Conservation (phyloP, 1,140 invertebrate species). For the Dinoponera quadriceps region DNA sequence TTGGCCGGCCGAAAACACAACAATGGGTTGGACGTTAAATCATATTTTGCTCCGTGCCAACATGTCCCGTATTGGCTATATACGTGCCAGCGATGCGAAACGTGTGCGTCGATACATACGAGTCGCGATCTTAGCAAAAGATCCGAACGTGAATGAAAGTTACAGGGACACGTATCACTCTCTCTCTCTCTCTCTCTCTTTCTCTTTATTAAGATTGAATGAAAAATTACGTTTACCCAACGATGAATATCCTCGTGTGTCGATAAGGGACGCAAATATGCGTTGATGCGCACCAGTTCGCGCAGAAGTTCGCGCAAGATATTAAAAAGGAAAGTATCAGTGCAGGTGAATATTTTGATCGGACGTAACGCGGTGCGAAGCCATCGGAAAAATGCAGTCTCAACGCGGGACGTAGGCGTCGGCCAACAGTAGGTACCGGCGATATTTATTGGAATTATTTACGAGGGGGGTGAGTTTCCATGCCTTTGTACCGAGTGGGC, state of each 20-base stretch:
- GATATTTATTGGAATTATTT: slow-evolving; percentile 72
- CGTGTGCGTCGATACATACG: background rate
- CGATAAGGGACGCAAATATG: background rate
- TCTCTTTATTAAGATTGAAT: background rate
- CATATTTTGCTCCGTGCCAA: slow-evolving; percentile 37
- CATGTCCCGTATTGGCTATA: slow-evolving; percentile 2
- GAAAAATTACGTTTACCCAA: background rate
- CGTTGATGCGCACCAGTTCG: background rate
- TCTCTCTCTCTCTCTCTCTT: no score
- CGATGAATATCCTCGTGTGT: background rate
- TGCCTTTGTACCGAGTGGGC: slow-evolving; percentile 66
- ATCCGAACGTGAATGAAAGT: background rate
- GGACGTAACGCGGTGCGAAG: slow-evolving; percentile 4
- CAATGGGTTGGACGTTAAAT: slow-evolving; percentile 32
- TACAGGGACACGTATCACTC: background rate
- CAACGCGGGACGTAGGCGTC: slow-evolving; percentile 60
- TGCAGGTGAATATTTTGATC: slow-evolving; percentile 40
- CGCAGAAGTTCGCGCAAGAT: background rate
- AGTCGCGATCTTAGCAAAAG: slow-evolving; percentile 16
- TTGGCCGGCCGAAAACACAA: slow-evolving; percentile 13
- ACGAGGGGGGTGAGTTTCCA: slow-evolving; percentile 66
- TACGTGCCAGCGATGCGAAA: background rate
- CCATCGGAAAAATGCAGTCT: slow-evolving; percentile 31
- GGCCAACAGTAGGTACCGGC: slow-evolving; percentile 65
- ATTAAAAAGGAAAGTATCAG: background rate